Evolutionary conservation across 2,888 invertebrate species (phyloP), one percentile per base, ranked within the genome.

Genomic region (Sclerodermus sp.): DNA sequence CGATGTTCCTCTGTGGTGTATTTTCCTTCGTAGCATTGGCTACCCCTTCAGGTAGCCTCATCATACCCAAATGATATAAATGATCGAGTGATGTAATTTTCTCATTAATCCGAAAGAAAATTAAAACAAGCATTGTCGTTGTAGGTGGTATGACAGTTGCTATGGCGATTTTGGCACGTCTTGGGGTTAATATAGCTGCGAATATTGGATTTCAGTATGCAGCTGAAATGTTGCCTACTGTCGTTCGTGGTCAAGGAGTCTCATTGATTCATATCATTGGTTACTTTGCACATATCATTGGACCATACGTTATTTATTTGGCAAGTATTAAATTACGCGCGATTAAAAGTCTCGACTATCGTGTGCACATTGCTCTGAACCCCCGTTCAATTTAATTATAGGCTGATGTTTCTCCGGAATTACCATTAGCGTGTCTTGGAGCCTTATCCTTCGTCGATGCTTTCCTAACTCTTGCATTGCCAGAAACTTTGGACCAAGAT

Each of bases 131-230:
- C 29, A 58, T 47, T 55, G 47, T 53, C 53, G 49, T 51, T 72
- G 66, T 74, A 88, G 89, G 90, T 46, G 82, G 86, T 0, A 84
- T 86, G 1, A 89, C 89, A 40, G 91, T 91, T 0, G 82, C 88
- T 0, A 80, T 92, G 61, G 93, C 93, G 17, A 91, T 94, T 58
- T 79, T 89, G 53, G 93, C 93, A 1, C 82, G 93, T 18, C 91
- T 93, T 59, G 89, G 91, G 51, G 90, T 93, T 32, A 93, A 93
- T 78, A 90, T 93, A 44, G 90, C 93, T 0, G 93, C 93, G 76
- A 93, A 93, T 79, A 93, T 94, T 58, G 93, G 93, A 0, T 83
- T 93, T 3, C 93, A 94, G 71, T 94, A 93, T 79, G 93, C 92
- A 0, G 93, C 93, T 0, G 93, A 94, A 74, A 79, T 94, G 44